phyloP scores from a whole-genome alignment of 2,888 invertebrate genomes.

The Scaptomyza parva region DNA sequence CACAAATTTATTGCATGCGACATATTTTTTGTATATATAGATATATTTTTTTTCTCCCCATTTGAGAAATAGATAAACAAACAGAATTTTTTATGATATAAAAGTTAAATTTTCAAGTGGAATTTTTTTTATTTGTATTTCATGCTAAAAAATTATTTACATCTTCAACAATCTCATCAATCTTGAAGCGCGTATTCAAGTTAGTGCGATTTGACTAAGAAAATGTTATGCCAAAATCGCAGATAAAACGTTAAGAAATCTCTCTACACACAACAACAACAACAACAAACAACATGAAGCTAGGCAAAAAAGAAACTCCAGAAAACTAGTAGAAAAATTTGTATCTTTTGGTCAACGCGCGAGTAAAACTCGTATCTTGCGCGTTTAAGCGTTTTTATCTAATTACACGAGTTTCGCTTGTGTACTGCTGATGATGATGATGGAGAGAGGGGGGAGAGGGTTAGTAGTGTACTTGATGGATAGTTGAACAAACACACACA shows the following conservation, averaged over 20 bases:
- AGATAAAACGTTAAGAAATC: conserved; percentile 43
- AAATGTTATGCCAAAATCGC: not conserved
- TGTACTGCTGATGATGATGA: conserved; percentile 22
- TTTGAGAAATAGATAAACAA: conserved; percentile 52
- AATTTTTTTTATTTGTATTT: too few relatives aligned
- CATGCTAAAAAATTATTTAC: not conserved
- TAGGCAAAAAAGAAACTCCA: conserved; percentile 13
- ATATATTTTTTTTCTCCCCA: conserved; percentile 69
- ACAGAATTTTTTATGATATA: too few relatives aligned
- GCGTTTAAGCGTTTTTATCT: conserved; percentile 77
- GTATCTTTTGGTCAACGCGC: conserved; percentile 18
- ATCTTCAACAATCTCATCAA: not conserved
- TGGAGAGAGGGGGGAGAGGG: not conserved
- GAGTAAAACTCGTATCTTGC: conserved; percentile 42
- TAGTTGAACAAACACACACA: conserved; percentile 16
- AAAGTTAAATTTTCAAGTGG: too few relatives aligned
- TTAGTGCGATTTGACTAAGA: not conserved
- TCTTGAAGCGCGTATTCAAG: conserved; percentile 1
- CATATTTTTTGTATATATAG: conserved; percentile 51
- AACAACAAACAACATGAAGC: conserved; percentile 35
- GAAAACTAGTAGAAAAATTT: conserved; percentile 22
- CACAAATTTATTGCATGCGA: conserved; percentile 52
- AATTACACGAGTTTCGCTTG: conserved; percentile 76
- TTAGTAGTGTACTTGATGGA: conserved; percentile 23
- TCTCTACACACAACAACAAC: too few relatives aligned